Conservation (phyloP, 2,113 vertebrate species). For the Tenebrosternarchus preto region DNA sequence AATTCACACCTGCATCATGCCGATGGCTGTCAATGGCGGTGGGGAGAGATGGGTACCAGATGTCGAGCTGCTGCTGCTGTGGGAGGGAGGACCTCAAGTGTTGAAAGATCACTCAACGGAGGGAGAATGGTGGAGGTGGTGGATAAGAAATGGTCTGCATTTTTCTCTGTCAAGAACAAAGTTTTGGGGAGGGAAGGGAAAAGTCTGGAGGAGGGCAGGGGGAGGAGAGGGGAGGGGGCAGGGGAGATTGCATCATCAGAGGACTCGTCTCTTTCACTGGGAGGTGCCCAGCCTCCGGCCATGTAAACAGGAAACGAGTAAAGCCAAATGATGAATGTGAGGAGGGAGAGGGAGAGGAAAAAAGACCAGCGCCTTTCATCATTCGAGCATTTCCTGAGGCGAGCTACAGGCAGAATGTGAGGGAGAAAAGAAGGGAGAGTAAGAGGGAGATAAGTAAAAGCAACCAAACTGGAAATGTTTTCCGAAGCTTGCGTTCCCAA, state of each 20-base stretch:
- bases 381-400: constrained; percentile 58
- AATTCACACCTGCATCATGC: constrained; percentile 43
- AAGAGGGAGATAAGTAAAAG: constrained; percentile 21
- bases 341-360: constrained; percentile 38
- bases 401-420: constrained; percentile 29
- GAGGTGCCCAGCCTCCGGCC: constrained; percentile 50
- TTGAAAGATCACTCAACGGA: constrained; percentile 38
- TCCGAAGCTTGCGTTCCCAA: constrained; percentile 39
- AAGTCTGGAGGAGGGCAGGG: background rate
- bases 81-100: constrained; percentile 22
- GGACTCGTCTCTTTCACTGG: constrained; percentile 43
- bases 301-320: constrained; percentile 64
- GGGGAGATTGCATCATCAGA: constrained; percentile 61
- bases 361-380: constrained; percentile 53
- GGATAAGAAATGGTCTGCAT: constrained; percentile 16
- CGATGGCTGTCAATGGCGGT: constrained; percentile 42
- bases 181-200: constrained; percentile 25
- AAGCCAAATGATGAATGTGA: constrained; percentile 55
- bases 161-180: constrained; percentile 25
- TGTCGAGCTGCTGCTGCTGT: constrained; percentile 30
- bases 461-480: constrained; percentile 51
- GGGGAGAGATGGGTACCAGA: constrained; percentile 31
- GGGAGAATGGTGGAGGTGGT: background rate
- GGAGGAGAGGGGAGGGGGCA: background rate
- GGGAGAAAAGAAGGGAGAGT: constrained; percentile 23